Conservation (phyloP, 2,888 invertebrate species). For the Eurois occulta region DNA sequence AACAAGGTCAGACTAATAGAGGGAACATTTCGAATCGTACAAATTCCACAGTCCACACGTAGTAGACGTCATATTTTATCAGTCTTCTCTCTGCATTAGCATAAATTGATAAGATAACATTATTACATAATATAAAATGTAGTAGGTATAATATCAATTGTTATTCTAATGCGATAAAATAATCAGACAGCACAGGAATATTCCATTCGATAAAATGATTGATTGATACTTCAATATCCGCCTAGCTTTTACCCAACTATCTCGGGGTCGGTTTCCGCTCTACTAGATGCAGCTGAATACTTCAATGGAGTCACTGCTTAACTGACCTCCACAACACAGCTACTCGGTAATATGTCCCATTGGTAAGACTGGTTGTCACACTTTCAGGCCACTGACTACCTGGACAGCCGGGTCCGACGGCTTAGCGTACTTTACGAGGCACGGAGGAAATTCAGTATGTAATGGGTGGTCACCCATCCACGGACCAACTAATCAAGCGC, state of each 20-base stretch:
- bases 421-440: background rate
- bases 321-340: background rate
- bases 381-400: background rate
- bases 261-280: background rate
- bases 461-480: background rate
- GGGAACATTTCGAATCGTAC: no score
- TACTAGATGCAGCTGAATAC: background rate
- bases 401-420: background rate
- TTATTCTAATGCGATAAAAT: background rate
- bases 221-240: background rate
- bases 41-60: background rate
- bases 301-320: background rate
- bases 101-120: no score
- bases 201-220: background rate
- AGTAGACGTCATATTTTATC: background rate
- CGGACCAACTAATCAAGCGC: background rate
- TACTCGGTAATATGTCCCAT: background rate
- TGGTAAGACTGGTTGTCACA: background rate
- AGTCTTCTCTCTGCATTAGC: no score
- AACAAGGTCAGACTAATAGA: no score
- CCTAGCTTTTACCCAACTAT: background rate
- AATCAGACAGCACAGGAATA: background rate
- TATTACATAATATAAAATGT: background rate
- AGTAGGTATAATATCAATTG: background rate
- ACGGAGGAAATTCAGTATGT: background rate